Conservation (phyloP, 1,140 invertebrate species). For the Penaeus indicus region DNA sequence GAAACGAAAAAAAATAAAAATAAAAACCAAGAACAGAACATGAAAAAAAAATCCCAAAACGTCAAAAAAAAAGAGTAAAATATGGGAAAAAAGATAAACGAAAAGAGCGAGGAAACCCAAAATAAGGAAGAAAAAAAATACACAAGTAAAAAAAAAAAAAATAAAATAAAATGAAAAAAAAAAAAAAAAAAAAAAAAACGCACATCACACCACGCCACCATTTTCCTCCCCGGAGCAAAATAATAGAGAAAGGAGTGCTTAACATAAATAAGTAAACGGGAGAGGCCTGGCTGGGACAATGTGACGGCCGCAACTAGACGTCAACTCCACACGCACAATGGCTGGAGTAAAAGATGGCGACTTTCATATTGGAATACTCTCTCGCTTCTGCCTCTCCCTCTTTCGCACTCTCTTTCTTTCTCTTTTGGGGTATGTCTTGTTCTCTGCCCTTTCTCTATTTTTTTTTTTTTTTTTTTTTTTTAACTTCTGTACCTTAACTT, state of each 20-base stretch:
- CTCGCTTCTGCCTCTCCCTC: not conserved
- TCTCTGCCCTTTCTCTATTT: too few species aligned
- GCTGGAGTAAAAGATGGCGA: constrained; percentile 41
- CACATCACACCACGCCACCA: not conserved
- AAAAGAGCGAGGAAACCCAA: not conserved
- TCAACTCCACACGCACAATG: constrained; percentile 18
- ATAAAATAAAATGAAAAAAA: constrained; percentile 8
- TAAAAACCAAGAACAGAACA: too few species aligned
- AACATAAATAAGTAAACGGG: too few species aligned
- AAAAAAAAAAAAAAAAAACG: not conserved
- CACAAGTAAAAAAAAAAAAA: not conserved
- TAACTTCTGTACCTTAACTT: too few species aligned
- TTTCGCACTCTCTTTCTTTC: not conserved
- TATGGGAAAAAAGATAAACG: not conserved
- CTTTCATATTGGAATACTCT: constrained; percentile 32
- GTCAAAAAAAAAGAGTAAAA: not conserved
- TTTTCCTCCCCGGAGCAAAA: not conserved
- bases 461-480: too few species aligned
- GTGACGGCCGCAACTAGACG: not conserved
- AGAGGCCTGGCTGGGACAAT: not conserved
- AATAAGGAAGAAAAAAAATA: not conserved
- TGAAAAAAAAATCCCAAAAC: too few species aligned
- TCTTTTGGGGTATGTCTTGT: too few species aligned
- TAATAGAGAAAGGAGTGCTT: not conserved
- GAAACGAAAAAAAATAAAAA: too few species aligned